Conservation (phyloP, 2,888 invertebrate genomes). For the Chelonus formosanus region DNA sequence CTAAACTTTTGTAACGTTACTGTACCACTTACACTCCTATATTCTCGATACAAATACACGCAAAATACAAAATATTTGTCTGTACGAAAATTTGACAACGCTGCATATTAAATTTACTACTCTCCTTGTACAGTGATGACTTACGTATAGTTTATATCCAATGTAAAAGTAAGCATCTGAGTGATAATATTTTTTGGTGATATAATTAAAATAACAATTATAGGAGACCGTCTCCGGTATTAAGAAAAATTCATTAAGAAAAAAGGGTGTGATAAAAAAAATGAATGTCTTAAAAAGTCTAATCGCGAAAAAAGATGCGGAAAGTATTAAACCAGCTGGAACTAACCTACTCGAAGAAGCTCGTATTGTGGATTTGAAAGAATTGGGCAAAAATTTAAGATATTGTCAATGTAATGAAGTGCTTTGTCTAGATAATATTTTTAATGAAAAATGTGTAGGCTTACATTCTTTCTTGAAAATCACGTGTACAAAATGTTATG, state of each 20-base stretch:
- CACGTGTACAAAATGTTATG: conserved; percentile 12
- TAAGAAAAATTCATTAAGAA: conserved; percentile 15
- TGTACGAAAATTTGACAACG: not conserved
- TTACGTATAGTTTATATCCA: not conserved
- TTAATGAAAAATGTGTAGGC: conserved; percentile 25
- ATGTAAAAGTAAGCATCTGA: too few species aligned
- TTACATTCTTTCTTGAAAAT: conserved; percentile 22
- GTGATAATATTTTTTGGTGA: not conserved
- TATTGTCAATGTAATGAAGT: conserved; percentile 34
- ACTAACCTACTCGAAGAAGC: conserved; percentile 18
- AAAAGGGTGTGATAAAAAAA: conserved; percentile 12
- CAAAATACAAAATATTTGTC: not conserved
- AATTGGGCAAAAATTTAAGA: conserved; percentile 35
- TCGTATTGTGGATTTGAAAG: conserved; percentile 35
- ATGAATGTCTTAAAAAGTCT: not conserved
- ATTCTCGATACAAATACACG: not conserved
- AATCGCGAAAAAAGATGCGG: not conserved
- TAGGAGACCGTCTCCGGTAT: conserved; percentile 1
- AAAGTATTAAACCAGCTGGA: not conserved
- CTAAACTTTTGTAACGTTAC: too few species aligned
- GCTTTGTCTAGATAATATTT: conserved; percentile 33
- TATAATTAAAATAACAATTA: not conserved
- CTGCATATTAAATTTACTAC: conserved; percentile 1
- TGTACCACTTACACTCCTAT: not conserved
- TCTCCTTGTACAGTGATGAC: not conserved